Percentiles rank a stretch among this genome's conserved stretches.
Conservation (phyloP, 2,797 vertebrate genomes). For the Muscicapa comitata region DNA sequence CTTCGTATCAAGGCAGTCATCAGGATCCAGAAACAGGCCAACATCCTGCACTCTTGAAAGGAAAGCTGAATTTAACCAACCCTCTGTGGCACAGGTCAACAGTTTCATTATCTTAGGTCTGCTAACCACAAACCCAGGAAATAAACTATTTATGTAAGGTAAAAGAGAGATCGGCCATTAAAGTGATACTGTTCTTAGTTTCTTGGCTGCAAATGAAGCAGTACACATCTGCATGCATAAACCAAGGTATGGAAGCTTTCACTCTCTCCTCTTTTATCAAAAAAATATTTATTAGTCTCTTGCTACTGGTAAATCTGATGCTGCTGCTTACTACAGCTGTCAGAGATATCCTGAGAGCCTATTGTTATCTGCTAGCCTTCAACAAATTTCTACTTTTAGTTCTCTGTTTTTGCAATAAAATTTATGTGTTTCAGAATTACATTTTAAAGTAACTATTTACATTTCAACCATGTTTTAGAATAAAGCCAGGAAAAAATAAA, state of each 20-base stretch:
- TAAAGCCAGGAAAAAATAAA: not conserved
- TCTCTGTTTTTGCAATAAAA: not conserved
- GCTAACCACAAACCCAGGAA: not conserved
- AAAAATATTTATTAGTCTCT: not conserved
- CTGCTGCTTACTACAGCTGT: not conserved
- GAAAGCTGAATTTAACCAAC: not conserved
- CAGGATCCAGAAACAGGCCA: not conserved
- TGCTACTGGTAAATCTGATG: not conserved
- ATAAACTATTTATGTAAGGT: not conserved
- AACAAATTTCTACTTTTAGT: not conserved
- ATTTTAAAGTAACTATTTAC: not conserved
- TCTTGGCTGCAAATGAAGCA: not conserved
- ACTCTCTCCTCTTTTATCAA: not conserved
- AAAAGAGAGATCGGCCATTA: not conserved
- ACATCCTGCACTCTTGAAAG: not conserved
- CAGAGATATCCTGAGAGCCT: not conserved
- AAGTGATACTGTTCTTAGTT: not conserved
- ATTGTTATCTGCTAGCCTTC: not conserved
- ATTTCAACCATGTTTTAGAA: not conserved
- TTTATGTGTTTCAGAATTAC: not conserved
- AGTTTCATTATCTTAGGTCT: not conserved
- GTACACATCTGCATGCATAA: not conserved
- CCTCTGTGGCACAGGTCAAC: not conserved
- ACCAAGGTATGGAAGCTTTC: not conserved
- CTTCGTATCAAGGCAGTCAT: not conserved